Conservation (phyloP, 2,797 vertebrate species). For the Knipowitschia caucasica region DNA sequence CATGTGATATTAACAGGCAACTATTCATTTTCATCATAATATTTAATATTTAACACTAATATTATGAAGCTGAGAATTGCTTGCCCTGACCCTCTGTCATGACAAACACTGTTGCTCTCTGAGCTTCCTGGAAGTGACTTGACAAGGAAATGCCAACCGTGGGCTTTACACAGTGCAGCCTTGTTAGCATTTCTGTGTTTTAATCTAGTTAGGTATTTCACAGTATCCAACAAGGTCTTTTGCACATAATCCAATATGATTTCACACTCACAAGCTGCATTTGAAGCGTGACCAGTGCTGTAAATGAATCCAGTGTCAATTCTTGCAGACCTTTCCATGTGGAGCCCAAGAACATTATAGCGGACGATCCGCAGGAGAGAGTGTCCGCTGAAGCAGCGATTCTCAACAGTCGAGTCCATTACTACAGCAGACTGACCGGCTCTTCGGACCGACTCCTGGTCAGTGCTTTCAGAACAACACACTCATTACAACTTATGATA, state of each 20-base stretch:
- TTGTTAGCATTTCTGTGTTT: slow-evolving; percentile 39
- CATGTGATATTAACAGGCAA: too few species aligned
- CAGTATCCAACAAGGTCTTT: slow-evolving; percentile 49
- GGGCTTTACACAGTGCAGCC: slow-evolving; percentile 22
- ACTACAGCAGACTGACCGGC: slow-evolving; percentile 84
- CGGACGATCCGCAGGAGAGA: slow-evolving; percentile 70
- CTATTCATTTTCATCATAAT: too few species aligned
- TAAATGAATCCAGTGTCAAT: not conserved
- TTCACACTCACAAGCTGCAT: slow-evolving; percentile 10
- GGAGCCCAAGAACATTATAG: slow-evolving; percentile 86
- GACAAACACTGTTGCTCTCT: slow-evolving; percentile 11
- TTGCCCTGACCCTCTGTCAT: not conserved
- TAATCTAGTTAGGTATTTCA: slow-evolving; percentile 73
- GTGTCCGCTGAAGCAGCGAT: slow-evolving; percentile 88
- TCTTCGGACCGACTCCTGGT: slow-evolving; percentile 90
- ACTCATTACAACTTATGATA: not conserved
- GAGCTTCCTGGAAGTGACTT: slow-evolving; percentile 33
- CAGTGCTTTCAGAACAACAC: slow-evolving; percentile 24
- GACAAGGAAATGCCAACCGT: slow-evolving; percentile 20
- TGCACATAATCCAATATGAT: slow-evolving; percentile 18
- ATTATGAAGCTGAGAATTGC: not conserved
- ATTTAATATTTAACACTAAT: not conserved
- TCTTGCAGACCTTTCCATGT: slow-evolving; percentile 87
- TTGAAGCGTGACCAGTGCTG: not conserved
- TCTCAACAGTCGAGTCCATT: slow-evolving; percentile 92